phyloP scores from a whole-genome alignment of 2,113 vertebrate genomes.

The Taxidea taxus region DNA sequence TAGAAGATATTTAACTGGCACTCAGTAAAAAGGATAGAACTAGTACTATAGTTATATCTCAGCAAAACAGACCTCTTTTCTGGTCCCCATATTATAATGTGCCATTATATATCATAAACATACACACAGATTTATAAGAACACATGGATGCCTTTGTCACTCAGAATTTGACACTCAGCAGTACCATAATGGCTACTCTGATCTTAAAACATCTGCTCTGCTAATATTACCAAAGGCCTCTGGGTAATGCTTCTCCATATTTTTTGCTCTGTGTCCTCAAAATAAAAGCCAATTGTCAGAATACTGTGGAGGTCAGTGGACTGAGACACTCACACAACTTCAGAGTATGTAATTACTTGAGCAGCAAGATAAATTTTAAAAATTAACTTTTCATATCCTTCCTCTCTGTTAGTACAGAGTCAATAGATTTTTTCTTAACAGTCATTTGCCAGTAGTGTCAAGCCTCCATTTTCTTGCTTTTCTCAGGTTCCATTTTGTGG shows the following conservation, averaged over 20 bases:
- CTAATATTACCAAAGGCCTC: neutral
- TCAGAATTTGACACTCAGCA: neutral
- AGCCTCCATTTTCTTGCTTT: neutral
- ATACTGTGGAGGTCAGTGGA: neutral
- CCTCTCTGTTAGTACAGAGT: neutral
- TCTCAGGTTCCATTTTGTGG: neutral
- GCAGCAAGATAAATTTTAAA: neutral
- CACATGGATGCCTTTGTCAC: neutral
- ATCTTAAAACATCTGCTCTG: slow-evolving; percentile 9
- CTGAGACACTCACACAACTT: neutral
- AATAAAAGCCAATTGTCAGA: neutral
- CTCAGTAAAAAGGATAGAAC: neutral
- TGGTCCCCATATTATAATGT: neutral
- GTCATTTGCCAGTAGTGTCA: neutral
- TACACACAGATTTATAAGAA: neutral
- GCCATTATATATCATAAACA: neutral
- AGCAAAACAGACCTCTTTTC: neutral
- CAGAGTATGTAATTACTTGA: neutral
- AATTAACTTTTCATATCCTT: neutral
- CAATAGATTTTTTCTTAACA: neutral
- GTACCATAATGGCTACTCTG: neutral
- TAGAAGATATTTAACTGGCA: neutral
- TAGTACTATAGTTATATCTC: neutral
- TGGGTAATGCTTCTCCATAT: neutral
- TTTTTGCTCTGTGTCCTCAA: neutral